Evolutionary conservation across 2,888 invertebrate species (phyloP).

Genomic region (Drosophila fulvimacula): DNA sequence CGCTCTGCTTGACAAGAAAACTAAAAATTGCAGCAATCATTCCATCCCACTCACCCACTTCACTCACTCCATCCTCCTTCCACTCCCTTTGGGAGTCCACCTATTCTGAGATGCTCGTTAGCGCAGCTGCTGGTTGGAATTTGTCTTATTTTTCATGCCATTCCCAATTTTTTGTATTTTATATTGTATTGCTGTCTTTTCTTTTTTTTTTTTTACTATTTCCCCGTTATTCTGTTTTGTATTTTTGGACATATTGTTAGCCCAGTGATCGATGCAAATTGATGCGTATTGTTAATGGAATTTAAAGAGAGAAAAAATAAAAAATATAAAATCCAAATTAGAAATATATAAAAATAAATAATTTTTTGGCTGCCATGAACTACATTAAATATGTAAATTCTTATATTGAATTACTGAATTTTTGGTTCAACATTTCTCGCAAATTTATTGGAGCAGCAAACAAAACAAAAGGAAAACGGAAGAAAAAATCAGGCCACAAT

Average conservation of each 20-base stretch:
- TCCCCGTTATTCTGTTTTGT: constrained; percentile 23
- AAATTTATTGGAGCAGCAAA: constrained; percentile 47
- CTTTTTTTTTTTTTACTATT: constrained; percentile 17
- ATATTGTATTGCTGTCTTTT: constrained; percentile 30
- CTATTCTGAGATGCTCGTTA: constrained; percentile 67
- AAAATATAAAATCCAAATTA: not conserved
- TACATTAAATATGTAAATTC: constrained; percentile 3
- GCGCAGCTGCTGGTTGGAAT: constrained; percentile 72
- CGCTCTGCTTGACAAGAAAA: constrained; percentile 35
- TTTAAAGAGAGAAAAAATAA: constrained; percentile 29
- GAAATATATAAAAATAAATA: not conserved
- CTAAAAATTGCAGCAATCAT: constrained; percentile 44
- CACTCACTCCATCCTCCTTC: not conserved
- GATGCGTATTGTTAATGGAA: constrained; percentile 68
- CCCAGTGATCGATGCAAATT: constrained; percentile 78
- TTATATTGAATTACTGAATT: not conserved
- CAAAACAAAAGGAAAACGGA: not conserved
- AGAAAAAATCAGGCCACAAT: constrained; percentile 8
- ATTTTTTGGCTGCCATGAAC: not conserved
- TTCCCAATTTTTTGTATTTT: constrained; percentile 39
- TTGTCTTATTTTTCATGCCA: constrained; percentile 73
- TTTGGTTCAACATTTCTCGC: constrained; percentile 10
- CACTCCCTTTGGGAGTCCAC: constrained; percentile 15
- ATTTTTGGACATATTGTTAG: constrained; percentile 73
- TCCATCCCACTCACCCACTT: not conserved